Percentiles rank a stretch among this genome's conserved stretches.
phyloP scores from a whole-genome alignment of 1,140 invertebrate species.

The Drosophila carrolli region DNA sequence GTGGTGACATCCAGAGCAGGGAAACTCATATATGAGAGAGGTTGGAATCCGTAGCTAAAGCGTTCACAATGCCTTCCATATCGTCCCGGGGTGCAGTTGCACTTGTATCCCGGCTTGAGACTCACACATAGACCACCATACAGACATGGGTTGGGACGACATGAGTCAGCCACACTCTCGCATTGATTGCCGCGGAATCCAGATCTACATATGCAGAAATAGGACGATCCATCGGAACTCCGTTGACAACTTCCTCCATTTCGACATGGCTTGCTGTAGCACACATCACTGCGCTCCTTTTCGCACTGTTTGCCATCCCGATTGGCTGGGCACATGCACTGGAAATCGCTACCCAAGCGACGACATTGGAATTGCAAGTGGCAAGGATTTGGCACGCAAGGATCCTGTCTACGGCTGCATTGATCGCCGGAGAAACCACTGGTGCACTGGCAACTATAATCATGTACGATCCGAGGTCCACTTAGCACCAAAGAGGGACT shows the following conservation, averaged over 20 bases:
- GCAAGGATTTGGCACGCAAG: constrained; percentile 96
- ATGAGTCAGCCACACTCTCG: constrained; percentile 93
- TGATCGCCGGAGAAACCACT: constrained; percentile 91
- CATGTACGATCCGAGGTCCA: constrained; percentile 90
- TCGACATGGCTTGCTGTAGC: constrained; percentile 92
- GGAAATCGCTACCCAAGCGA: constrained; percentile 92
- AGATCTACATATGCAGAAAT: constrained; percentile 95
- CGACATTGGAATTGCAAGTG: constrained; percentile 92
- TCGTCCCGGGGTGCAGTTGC: constrained; percentile 93
- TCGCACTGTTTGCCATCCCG: constrained; percentile 94
- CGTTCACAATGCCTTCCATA: constrained; percentile 96
- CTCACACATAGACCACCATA: constrained; percentile 93
- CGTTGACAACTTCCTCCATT: constrained; percentile 96
- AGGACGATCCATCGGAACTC: constrained; percentile 92
- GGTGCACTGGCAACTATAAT: constrained; percentile 92
- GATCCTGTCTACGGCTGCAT: constrained; percentile 94
- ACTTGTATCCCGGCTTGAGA: constrained; percentile 93
- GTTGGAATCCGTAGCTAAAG: constrained; percentile 94
- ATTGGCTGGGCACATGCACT: constrained; percentile 91
- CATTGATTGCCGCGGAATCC: constrained; percentile 95
- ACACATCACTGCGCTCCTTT: constrained; percentile 92
- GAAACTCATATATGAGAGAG: constrained; percentile 95
- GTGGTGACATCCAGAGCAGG: constrained; percentile 92
- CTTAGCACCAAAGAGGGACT: constrained; percentile 92
- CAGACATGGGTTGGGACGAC: constrained; percentile 95